These are phyloP conservation scores for Otus sunia DNA, from an alignment of 2,113 vertebrate genomes.

Conservation along the genomic window DNA sequence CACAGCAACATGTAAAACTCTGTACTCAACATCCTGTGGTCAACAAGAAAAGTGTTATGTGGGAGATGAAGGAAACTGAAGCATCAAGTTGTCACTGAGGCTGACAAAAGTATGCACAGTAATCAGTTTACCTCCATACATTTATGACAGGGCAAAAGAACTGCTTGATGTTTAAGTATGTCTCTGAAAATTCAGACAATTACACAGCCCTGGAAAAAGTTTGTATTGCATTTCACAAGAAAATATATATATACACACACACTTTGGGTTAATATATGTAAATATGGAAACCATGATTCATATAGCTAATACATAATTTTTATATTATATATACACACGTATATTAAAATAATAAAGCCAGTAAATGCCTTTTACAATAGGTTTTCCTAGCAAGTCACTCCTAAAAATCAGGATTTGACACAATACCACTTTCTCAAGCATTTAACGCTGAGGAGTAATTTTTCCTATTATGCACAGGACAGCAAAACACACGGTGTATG, in stretches of 20 bases:
- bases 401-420: not conserved
- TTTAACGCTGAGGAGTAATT: not conserved
- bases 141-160: not conserved
- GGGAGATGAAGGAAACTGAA: not conserved
- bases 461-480: not conserved
- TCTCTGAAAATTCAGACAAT: not conserved
- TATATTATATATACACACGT: not conserved
- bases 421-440: not conserved
- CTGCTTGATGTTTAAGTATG: not conserved
- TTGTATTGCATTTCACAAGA: not conserved
- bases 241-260: accelerated
- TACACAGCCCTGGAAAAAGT: not conserved
- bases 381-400: not conserved
- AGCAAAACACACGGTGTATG: not conserved
- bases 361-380: not conserved
- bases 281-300: not conserved
- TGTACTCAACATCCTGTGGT: not conserved
- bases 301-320: not conserved
- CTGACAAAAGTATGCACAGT: not conserved
- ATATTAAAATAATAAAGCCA: not conserved
- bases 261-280: not conserved
- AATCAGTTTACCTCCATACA: not conserved
- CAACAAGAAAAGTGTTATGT: not conserved
- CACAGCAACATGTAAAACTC: not conserved
- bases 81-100: not conserved